Conservation (phyloP, 2,113 vertebrate genomes). For the Addax nasomaculatus region DNA sequence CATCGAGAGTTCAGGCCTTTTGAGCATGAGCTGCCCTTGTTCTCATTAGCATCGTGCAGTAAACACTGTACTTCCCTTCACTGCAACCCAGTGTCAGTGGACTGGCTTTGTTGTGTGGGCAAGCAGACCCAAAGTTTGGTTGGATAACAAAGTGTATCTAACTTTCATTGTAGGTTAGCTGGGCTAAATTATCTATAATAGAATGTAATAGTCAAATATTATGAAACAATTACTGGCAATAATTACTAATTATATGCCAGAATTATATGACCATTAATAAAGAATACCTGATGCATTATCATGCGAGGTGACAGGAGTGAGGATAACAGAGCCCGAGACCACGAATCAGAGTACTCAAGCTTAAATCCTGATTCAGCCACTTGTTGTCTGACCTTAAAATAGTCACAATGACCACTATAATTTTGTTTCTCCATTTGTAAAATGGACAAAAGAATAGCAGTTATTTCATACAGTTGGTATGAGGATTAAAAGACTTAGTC, state of each 20-base stretch:
- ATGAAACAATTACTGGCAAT: not conserved
- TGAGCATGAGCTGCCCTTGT: not conserved
- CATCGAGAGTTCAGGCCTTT: not conserved
- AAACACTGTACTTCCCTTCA: not conserved
- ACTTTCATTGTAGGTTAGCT: not conserved
- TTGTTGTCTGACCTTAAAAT: not conserved
- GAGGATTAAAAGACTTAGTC: not conserved
- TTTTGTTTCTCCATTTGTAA: slow-evolving; percentile 3
- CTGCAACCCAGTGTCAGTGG: not conserved
- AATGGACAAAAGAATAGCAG: not conserved
- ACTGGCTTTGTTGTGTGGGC: not conserved
- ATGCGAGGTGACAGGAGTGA: not conserved
- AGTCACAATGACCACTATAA: not conserved
- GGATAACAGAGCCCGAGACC: not conserved
- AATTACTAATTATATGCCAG: not conserved
- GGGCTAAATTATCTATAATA: not conserved
- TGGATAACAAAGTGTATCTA: not conserved
- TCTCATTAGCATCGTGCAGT: not conserved
- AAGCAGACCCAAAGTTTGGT: not conserved
- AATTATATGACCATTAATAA: not conserved
- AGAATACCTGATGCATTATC: not conserved
- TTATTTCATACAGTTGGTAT: not conserved
- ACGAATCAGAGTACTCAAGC: not conserved
- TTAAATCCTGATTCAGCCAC: not conserved
- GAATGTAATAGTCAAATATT: not conserved